These are phyloP conservation scores for Thermophis baileyi DNA, from an alignment of 2,113 vertebrate species.

Conservation along the genomic window DNA sequence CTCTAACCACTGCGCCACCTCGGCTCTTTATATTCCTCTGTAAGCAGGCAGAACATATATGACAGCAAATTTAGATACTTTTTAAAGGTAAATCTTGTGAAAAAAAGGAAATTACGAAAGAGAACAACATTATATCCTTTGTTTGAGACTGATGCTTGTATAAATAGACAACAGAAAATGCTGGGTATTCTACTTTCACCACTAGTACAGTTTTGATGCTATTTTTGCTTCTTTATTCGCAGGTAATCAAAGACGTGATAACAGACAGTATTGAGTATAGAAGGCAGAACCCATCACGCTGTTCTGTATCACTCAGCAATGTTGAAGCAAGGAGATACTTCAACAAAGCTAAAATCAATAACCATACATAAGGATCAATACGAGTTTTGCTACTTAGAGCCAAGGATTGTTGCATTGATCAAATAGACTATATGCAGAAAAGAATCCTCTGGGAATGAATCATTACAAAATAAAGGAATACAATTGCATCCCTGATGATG, in stretches of 20 bases:
- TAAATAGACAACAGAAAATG: background rate
- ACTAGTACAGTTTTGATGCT: background rate
- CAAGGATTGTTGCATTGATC: constrained; percentile 30
- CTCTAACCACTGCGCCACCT: too few species aligned
- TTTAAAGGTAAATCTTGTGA: background rate
- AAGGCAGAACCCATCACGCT: constrained; percentile 80
- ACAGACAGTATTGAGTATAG: constrained; percentile 82
- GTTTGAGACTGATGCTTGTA: background rate
- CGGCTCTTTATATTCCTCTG: too few species aligned
- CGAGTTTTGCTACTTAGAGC: background rate
- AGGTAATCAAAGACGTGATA: constrained; percentile 91
- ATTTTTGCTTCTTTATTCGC: constrained; percentile 10
- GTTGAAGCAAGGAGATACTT: constrained; percentile 82
- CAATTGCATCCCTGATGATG: rapidly evolving
- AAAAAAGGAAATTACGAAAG: background rate
- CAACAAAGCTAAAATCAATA: constrained; percentile 71
- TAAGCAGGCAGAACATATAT: background rate
- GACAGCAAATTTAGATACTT: background rate
- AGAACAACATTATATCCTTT: background rate
- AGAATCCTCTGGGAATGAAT: background rate
- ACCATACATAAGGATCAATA: constrained; percentile 41
- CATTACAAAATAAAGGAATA: background rate
- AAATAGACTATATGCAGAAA: background rate
- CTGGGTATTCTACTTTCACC: background rate
- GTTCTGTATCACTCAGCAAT: constrained; percentile 77